Evolutionary conservation across 2,888 invertebrate genomes (phyloP).

Genomic region (Macrophya annulata): DNA sequence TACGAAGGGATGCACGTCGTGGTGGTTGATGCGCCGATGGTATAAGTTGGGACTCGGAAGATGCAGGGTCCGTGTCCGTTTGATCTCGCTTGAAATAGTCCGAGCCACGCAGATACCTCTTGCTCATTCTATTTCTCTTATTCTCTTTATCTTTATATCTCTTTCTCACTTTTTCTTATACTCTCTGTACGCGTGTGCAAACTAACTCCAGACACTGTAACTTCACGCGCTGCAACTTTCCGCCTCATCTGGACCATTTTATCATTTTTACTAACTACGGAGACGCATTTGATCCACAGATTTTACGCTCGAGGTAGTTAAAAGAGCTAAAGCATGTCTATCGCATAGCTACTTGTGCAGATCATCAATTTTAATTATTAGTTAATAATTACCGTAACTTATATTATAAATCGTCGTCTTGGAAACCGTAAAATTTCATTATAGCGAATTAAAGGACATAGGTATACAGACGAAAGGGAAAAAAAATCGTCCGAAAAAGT

Average conservation of each 20-base stretch:
- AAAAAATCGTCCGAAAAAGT: conserved; percentile 8
- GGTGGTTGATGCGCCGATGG: conserved; percentile 44
- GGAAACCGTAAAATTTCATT: neutral
- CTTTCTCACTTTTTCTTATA: neutral
- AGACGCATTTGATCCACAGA: conserved; percentile 15
- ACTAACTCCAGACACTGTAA: neutral
- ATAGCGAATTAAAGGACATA: conserved; percentile 4
- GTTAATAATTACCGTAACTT: neutral
- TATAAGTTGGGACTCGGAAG: conserved; percentile 31
- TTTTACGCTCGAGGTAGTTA: neutral
- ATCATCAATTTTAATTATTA: neutral
- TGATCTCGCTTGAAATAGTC: conserved; percentile 70
- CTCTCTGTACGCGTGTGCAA: neutral
- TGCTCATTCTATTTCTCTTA: conserved; percentile 20
- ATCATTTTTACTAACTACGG: conserved; percentile 33
- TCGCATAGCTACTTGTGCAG: neutral
- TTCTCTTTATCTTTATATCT: neutral
- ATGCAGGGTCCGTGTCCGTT: conserved; percentile 62
- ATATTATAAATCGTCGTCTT: neutral
- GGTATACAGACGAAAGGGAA: neutral
- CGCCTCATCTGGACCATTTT: conserved; percentile 1
- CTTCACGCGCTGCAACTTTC: neutral
- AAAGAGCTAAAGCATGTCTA: neutral
- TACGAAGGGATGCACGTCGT: conserved; percentile 34
- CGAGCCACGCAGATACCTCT: conserved; percentile 42